A percentile compares a stretch with the other conserved stretches of the same genome.
Conservation (phyloP, 2,113 vertebrate species). For the Pleuronectes platessa region DNA sequence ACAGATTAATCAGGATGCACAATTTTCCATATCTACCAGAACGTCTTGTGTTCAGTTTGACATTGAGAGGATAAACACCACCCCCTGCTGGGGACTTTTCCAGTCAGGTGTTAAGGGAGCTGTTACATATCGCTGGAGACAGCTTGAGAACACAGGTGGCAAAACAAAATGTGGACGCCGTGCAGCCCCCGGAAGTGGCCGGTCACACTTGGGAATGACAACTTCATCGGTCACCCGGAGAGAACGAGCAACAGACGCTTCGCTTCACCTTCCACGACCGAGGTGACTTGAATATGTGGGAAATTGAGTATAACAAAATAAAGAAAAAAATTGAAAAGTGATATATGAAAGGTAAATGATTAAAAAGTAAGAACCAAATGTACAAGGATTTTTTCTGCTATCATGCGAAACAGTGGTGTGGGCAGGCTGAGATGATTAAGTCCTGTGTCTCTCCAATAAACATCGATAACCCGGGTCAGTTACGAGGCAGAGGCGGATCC, state of each 20-base stretch:
- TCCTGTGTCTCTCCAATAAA: background rate
- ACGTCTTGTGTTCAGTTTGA: background rate
- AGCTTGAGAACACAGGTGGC: constrained; percentile 52
- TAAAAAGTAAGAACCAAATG: constrained; percentile 19
- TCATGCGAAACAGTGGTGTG: background rate
- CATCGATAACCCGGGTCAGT: background rate
- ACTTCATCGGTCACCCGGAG: constrained; percentile 50
- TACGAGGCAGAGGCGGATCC: background rate
- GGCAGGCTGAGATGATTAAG: constrained; percentile 24
- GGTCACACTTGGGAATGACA: constrained; percentile 42
- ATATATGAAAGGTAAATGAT: constrained; percentile 9
- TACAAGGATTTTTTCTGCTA: background rate
- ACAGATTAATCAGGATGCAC: constrained; percentile 22
- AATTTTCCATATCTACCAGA: constrained; percentile 7
- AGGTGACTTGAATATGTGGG: too few relatives aligned
- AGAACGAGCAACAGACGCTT: constrained; percentile 10
- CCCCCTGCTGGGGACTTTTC: constrained; percentile 58
- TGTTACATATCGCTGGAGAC: constrained; percentile 18
- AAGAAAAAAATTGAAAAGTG: constrained; percentile 14
- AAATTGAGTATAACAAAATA: too few relatives aligned
- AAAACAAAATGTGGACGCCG: constrained; percentile 39
- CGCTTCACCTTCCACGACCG: constrained; percentile 3
- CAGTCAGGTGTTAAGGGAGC: constrained; percentile 26
- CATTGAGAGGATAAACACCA: constrained; percentile 59
- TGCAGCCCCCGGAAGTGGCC: constrained; percentile 2